Base-by-base conservation (phyloP, 2,797 vertebrate genomes). In the Selene dorsalis region DNA sequence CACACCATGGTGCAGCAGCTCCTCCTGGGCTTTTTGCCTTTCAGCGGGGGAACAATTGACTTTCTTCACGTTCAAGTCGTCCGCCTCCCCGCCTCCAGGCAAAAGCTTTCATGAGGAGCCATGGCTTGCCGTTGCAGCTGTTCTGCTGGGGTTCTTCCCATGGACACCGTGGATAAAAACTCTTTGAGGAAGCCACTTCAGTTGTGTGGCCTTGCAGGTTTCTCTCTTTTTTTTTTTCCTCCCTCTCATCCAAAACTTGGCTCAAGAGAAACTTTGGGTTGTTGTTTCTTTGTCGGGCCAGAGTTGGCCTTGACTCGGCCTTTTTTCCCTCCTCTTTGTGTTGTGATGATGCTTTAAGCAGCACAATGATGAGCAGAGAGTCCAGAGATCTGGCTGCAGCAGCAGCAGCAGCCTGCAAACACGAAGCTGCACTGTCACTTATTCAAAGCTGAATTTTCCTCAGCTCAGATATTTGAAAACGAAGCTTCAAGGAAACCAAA, bases 61-160 rank as follows among this genome's bases (percentile, higher is more conserved):
- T 96, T 97, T 96, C 95, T 95, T 96, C 95, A 93, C 95, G 93
- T 96, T 96, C 95, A 95, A 96, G 96, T 96, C 93, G 95, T 95
- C 94, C 92, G 96, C 91, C 96, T 95, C 96, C 95, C 95, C 93
- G 95, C 95, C 96, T 96, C 95, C 95, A 94, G 96, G 95, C 95
- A 77, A 88, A 96, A 96, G 94, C 96, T 97, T 97, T 97, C 96
- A 97, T 96, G 96, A 96, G 95, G 94, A 95, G 96, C 96, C 96
- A 96, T 93, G 88, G 75, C 85, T 86, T 24, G 87, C 89, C 92
- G 80, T 73, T 78, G 88, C 96, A 96, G 94, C 95, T 96, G 94
- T 96, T 96, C 96, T 94, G 94, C 96, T 96, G 96, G 95, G 95
- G 93, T 95, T 96, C 96, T 98, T 99, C 98, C 98, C 98, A 99